Conservation (phyloP, 1,140 invertebrate species). For the Leguminivora glycinivorella region DNA sequence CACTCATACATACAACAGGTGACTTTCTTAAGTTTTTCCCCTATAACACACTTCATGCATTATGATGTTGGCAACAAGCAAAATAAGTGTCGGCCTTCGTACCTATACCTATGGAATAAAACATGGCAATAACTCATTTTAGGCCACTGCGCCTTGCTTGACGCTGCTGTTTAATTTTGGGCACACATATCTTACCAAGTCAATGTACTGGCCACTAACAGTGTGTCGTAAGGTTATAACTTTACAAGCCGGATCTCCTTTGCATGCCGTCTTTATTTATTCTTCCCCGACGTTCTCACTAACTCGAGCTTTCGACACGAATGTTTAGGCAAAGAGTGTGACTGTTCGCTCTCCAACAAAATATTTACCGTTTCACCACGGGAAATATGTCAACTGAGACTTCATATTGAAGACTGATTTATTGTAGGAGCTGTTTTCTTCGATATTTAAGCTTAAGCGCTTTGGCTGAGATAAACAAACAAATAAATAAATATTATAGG, state of each 20-base stretch:
- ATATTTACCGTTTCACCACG: slow-evolving; percentile 6
- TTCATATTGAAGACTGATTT: not conserved
- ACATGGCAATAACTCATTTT: too few species aligned
- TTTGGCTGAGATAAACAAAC: too few species aligned
- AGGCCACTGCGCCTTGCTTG: too few species aligned
- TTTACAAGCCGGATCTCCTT: slow-evolving; percentile 15
- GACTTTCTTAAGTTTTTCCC: too few species aligned
- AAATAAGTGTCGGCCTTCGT: too few species aligned
- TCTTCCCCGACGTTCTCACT: slow-evolving; percentile 25
- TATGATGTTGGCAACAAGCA: too few species aligned
- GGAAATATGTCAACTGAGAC: slow-evolving; percentile 9
- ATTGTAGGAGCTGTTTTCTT: not conserved
- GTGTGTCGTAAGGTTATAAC: not conserved
- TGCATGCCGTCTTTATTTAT: slow-evolving; percentile 28
- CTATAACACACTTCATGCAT: too few species aligned
- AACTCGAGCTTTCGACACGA: slow-evolving; percentile 24
- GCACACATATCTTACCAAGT: too few species aligned
- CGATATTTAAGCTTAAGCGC: not conserved
- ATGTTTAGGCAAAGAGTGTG: slow-evolving; percentile 28
- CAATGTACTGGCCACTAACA: not conserved
- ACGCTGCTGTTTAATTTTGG: too few species aligned
- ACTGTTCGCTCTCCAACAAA: slow-evolving; percentile 20
- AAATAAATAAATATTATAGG: too few species aligned
- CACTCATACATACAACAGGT: too few species aligned
- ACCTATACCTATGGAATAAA: too few species aligned